Evolutionary conservation across 1,140 invertebrate species (phyloP).

Genomic region (Dendroctonus ponderosae): DNA sequence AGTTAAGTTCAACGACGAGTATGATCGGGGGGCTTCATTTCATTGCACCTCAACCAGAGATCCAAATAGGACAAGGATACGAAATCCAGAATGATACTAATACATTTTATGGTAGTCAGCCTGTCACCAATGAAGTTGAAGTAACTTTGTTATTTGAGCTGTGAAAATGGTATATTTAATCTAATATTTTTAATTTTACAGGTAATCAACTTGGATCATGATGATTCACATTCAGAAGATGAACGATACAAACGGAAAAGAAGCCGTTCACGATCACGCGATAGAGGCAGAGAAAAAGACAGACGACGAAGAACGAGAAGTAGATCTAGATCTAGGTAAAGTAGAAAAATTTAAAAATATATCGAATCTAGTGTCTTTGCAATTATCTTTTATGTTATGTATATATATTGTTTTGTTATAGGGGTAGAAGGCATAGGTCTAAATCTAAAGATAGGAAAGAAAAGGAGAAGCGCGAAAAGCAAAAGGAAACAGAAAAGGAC

Average conservation of each 20-base stretch:
- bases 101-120: slow-evolving; percentile 45
- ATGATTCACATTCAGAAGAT: slow-evolving; percentile 58
- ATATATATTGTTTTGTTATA: slow-evolving; percentile 22
- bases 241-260: slow-evolving; percentile 54
- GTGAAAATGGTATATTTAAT: slow-evolving; percentile 11
- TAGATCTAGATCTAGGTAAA: slow-evolving; percentile 52
- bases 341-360: not conserved
- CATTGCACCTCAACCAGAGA: slow-evolving; percentile 54
- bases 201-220: slow-evolving; percentile 58
- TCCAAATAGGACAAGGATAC: slow-evolving; percentile 24
- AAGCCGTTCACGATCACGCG: slow-evolving; percentile 55
- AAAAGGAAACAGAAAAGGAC: slow-evolving; percentile 76
- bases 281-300: slow-evolving; percentile 47
- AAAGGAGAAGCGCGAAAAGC: slow-evolving; percentile 64
- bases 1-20: slow-evolving; percentile 47
- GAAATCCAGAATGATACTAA: slow-evolving; percentile 31
- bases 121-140: slow-evolving; percentile 50
- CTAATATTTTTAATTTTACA: slow-evolving; percentile 40
- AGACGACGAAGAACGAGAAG: slow-evolving; percentile 48
- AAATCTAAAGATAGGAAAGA: slow-evolving; percentile 58
- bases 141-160: slow-evolving; percentile 39
- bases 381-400: not conserved
- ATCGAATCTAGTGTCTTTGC: not conserved
- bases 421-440: slow-evolving; percentile 49
- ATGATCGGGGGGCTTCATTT: slow-evolving; percentile 53